Evolutionary conservation across 2,888 invertebrate genomes (phyloP), one percentile per base, ranked within the genome.

Genomic region (Thereva nobilitata): DNA sequence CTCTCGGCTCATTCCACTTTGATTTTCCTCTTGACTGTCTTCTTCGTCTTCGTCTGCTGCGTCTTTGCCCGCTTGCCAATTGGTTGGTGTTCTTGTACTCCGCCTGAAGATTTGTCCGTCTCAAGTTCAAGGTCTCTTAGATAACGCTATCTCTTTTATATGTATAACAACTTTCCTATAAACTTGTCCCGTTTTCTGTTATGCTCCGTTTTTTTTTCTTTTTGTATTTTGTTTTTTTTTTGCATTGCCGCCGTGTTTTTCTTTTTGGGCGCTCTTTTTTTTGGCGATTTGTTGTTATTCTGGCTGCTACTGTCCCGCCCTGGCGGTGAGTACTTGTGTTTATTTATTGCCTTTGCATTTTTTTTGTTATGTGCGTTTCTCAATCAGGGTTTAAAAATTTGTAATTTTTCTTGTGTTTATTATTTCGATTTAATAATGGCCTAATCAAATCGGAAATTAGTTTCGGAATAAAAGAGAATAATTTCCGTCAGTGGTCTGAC

Each of bases 61-160:
- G 23, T 23, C 23, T 23, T 23, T 23, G 23, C 23, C 23, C 23
- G 23, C 23, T 23, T 23, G 23, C 23, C 23, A 23, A 23, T 23
- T 23, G 23, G 23, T 23, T 23, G 23, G 23, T 23, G 23, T 23
- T 23, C 23, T 23, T 23, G 23, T 23, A 23, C 23, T 23, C 23
- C 23, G 23, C 23, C 23, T 23, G 23, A 71, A 71, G 76, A 75
- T 77, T 78, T 79, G 78, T 79, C 77, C 79, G 80, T 80, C 79
- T 80, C 80, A 80, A 80, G 80, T 80, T 80, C 80, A 80, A 80
- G 80, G 80, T 79, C 80, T 80, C 77, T 77, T 76, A 79, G 77
- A 78, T 79, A 79, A 77, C 76, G 70, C 67, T 70, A 66, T 64
- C 70, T 70, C 70, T 67, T 69, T 66, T 67, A 52, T 56, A 42